These are phyloP conservation scores for Diorhabda carinulata DNA, from an alignment of 1,140 invertebrate genomes.

Conservation along the genomic window DNA sequence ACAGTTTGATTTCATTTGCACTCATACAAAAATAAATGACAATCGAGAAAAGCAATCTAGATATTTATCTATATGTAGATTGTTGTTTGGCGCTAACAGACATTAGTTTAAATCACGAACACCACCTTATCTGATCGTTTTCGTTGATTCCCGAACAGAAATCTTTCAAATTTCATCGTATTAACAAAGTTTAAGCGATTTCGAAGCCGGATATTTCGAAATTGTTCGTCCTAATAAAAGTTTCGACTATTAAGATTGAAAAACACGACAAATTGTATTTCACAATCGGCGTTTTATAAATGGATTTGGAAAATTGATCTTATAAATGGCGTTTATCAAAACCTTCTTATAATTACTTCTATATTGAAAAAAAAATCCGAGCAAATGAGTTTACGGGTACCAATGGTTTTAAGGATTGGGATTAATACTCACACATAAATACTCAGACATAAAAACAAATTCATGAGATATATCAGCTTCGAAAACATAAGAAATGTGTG, in stretches of 20 bases:
- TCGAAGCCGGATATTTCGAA: not conserved
- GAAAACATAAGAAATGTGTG: no score
- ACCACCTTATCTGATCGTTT: constrained; percentile 13
- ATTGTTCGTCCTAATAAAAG: not conserved
- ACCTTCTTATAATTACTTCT: no score
- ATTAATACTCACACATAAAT: no score
- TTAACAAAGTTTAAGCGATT: constrained; percentile 2
- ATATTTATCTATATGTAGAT: constrained; percentile 20
- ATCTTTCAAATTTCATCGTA: constrained; percentile 6
- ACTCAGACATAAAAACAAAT: no score
- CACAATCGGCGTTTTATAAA: no score
- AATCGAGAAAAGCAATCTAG: constrained; percentile 16
- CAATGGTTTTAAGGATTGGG: no score
- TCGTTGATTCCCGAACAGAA: constrained; percentile 3
- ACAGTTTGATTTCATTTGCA: constrained; percentile 21
- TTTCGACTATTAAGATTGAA: not conserved
- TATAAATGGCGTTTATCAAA: no score
- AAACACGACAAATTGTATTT: not conserved
- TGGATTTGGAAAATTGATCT: not conserved
- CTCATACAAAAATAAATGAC: constrained; percentile 14
- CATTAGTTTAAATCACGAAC: constrained; percentile 18
- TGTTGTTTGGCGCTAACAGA: constrained; percentile 19
- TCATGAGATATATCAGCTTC: no score
- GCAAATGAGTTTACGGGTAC: no score
- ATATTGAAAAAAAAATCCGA: no score